Percentiles rank a stretch among this genome's conserved stretches.
These are phyloP conservation scores for Pseudochirops cupreus DNA, from an alignment of 2,797 vertebrate species.

Conservation along the genomic window DNA sequence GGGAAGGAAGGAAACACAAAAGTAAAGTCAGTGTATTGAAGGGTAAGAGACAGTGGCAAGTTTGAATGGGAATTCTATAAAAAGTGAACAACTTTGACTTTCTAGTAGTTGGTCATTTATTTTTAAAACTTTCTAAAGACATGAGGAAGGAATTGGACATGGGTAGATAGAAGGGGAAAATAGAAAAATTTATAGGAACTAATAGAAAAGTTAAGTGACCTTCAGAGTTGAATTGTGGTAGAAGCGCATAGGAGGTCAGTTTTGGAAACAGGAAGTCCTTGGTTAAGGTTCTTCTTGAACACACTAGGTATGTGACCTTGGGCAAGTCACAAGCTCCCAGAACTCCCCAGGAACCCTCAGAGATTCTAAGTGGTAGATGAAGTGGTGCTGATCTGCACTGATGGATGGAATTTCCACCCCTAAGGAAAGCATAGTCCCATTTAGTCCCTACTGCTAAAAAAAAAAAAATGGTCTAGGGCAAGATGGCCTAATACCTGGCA, in stretches of 20 bases:
- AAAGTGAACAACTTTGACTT: neutral
- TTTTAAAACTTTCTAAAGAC: conserved; percentile 5
- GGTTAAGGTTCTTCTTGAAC: neutral
- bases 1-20: neutral
- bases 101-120: neutral
- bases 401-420: neutral
- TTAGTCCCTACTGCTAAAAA: neutral
- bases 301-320: neutral
- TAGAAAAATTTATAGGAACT: neutral
- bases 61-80: neutral
- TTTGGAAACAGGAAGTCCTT: neutral
- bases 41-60: neutral
- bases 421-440: neutral
- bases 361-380: neutral
- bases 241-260: neutral
- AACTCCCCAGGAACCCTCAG: neutral
- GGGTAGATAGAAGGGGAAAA: neutral
- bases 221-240: neutral
- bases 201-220: neutral
- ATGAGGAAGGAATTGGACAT: neutral
- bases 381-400: neutral
- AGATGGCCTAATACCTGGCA: neutral
- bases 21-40: neutral
- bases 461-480: neutral
- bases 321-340: neutral